Evolutionary conservation across 2,797 vertebrate species (phyloP), one percentile per base, ranked within the genome.

Genomic region (Buceros bicornis): DNA sequence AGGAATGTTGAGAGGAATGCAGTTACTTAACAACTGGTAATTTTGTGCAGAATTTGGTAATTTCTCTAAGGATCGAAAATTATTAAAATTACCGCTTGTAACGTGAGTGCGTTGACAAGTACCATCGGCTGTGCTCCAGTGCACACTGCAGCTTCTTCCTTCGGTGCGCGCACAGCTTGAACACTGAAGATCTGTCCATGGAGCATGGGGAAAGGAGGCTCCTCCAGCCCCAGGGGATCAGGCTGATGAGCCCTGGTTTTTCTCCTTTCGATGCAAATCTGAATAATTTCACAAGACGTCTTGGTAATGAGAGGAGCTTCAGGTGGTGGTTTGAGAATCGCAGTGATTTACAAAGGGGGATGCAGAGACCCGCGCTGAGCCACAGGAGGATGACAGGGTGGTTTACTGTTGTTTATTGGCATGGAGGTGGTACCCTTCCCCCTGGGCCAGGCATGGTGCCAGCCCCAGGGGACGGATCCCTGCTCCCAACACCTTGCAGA

Each of bases 11-110:
- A 76, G 77, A 42, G 61, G 61, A 31, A 62, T 16, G 70, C 1
- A 8, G 21, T 73, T 80, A 33, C 37, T 58, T 74, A 60, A 58
- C 70, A 90, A 6, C 33, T 48, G 53, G 51, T 48, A 40, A 37
- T 95, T 91, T 92, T 62, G 62, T 2, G 2, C 35, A 43, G 81
- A 89, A 51, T 80, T 74, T 71, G 56, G 35, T 88, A 28, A 92
- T 95, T 77, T 92, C 86, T 93, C 64, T 16, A 37, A 86, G 80
- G 94, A 57, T 21, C 2, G 18, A 50, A 40, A 72, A 79, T 90
- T 66, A 82, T 90, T 95, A 82, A 85, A 85, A 90, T 77, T 40
- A 31, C 81, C 6, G 22, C 82, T 64, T 76, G 74, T 62, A 91
- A 47, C 5, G 8, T 33, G 47, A 82, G 69, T 58, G 82, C 78